Conservation (phyloP, 1,140 invertebrate genomes). For the Leptopilina boulardi region DNA sequence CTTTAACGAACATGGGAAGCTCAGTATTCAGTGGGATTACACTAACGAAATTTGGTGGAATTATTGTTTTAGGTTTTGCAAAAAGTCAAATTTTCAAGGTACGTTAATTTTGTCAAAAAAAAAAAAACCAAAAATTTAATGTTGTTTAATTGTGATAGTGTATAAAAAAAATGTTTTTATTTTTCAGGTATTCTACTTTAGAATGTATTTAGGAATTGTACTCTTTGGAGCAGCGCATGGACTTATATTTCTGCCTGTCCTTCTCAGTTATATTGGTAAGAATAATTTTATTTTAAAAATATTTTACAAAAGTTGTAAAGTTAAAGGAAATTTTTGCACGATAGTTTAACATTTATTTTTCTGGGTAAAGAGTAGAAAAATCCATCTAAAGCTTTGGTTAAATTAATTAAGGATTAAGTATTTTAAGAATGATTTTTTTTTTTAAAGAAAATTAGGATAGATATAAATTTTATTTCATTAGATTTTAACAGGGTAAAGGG, state of each 20-base stretch:
- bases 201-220: conserved; percentile 98
- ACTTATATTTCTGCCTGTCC: conserved; percentile 95
- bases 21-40: conserved; percentile 98
- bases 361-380: no score
- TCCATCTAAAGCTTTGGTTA: no score
- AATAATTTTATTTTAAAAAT: background rate
- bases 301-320: no score
- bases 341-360: no score
- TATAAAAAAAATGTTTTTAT: background rate
- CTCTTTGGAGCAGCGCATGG: conserved; percentile 97
- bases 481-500: background rate
- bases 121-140: no score
- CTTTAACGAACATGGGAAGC: conserved; percentile 94
- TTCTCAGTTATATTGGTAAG: conserved; percentile 97
- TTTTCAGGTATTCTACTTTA: conserved; percentile 94
- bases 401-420: no score
- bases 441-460: background rate
- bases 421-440: background rate
- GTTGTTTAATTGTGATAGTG: no score
- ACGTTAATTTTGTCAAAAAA: conserved; percentile 33
- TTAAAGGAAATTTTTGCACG: background rate
- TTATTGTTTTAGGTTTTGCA: conserved; percentile 95
- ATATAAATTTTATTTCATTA: background rate
- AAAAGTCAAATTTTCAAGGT: conserved; percentile 97
- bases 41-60: conserved; percentile 96